Base-by-base conservation (phyloP, 2,888 invertebrate genomes). In the Tanaodytes sp. region DNA sequence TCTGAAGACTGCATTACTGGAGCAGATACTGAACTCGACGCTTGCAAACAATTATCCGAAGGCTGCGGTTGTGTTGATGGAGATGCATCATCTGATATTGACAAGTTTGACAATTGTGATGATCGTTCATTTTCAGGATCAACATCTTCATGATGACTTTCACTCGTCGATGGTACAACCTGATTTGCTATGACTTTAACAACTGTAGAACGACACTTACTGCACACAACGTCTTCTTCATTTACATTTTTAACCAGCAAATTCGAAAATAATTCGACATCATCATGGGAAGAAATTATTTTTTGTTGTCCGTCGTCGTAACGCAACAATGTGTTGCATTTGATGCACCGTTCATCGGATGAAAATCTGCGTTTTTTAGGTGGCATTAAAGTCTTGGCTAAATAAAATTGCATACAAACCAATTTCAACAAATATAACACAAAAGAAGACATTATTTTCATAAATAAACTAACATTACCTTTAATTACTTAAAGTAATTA, bases 291-390 rank as follows among this genome's bases (percentile, higher is more conserved):
- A 1, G 57, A 37, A 14, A 46, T 48, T n/a, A 40, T 18, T 48
- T 46, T 46, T 45, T 40, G 16, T 46, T 16, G 27, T 12, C 39
- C 48, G 6, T 11, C 4, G 33, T 46, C 46, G 39, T 51, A 51
- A 51, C 39, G 51, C 12, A 51, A 51, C 3, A 31, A 20, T 36
- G 19, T 49, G 5, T 19, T 14, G n/a, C 49, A 49, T 14, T 36
- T 36, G 9, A 20, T 9, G 15, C 49, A 49, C 33, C 33, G 8
- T 9, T 9, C 6, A 27, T 27, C 27, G 9, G 5, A 5, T 5
- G 5, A 27, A 27, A 27, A 8, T 27, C 9, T 27, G 6, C 6
- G 27, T 27, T 27, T 27, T 9, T 27, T 27, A 8, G 27, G 27
- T 9, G 27, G 27, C 27, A 27, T 27, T 9, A 27, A 5, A 27